These are phyloP conservation scores for Thamnophis sirtalis DNA, from an alignment of 2,113 vertebrate genomes.

Conservation along the genomic window DNA sequence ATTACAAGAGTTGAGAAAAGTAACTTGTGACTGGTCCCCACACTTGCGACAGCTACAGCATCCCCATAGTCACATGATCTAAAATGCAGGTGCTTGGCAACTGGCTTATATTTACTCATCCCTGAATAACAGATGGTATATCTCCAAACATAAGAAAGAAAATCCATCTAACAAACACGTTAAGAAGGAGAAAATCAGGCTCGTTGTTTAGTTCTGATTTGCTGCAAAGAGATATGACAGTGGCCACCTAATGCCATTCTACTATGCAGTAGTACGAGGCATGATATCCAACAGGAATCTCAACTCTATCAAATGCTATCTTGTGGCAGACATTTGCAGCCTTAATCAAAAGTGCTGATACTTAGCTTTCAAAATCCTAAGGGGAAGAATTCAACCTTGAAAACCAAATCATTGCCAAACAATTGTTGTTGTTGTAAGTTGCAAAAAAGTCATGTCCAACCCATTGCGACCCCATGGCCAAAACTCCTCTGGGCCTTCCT, in stretches of 20 bases:
- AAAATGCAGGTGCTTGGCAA: no score
- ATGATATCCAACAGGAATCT: neutral
- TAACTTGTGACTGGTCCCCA: no score
- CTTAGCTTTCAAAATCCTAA: neutral
- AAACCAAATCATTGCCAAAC: neutral
- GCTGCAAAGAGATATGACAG: neutral
- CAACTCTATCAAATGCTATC: neutral
- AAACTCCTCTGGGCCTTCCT: no score
- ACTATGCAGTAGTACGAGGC: neutral
- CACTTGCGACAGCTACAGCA: no score
- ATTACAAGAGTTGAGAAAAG: no score
- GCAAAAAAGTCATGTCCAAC: no score
- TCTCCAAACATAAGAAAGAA: neutral
- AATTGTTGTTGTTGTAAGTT: no score
- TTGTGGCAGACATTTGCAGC: neutral
- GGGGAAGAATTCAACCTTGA: neutral
- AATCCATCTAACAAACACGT: neutral
- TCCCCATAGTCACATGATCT: no score
- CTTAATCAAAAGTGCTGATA: neutral
- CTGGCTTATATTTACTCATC: neutral
- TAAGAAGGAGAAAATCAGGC: neutral
- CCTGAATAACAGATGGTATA: neutral
- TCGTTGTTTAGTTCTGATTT: neutral
- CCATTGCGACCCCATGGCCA: no score
- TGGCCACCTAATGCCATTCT: neutral